Evolutionary conservation across 2,797 vertebrate species (phyloP), one percentile per base, ranked within the genome.

Genomic region (Pseudotriccus pelzelni): DNA sequence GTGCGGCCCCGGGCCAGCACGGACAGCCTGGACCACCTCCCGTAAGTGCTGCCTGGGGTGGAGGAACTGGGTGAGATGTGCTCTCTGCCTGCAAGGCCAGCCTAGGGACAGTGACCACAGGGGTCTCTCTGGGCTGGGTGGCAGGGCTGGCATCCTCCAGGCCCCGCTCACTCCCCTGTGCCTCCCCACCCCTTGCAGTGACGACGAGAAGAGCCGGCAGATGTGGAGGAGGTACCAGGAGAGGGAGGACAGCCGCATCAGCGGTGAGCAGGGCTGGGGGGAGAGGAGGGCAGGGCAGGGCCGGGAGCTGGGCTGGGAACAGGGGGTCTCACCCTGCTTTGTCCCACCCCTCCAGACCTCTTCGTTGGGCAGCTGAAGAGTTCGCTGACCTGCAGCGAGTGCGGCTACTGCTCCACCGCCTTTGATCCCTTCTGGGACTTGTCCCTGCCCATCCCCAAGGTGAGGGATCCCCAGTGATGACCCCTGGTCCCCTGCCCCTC

Each of bases 401-500:
- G 99, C 1, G 98, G 99, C 49, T 99, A 99, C 97, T 98, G 99
- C 86, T 99, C 99, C 47, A 99, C 99, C 0, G 98, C 99, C 92
- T 99, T 99, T 1, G 99, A 99, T 63, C 99, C 99, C 5, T 99
- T 99, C 97, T 99, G 99, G 99, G 99, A 99, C 95, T 97, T 99
- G 37, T 99, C 99, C 2, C 95, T 99, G 87, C 99, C 99, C 30
- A 99, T 99, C 34, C 98, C 98, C 74, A 99, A 99, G 99, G 99
- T 99, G 81, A 70, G 67, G 25, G 23, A 43, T 14, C 18, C 44
- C 43, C 14, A 19, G 50, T 18, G 1, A 1, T 0, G 0, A 25
- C 22, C 63, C 20, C 43, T 5, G 1, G 4, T 1, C 3, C 58
- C 47, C 30, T 37, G 25, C 22, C 24, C 11, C 8, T 1, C 8